Evolutionary conservation across 2,113 vertebrate species (phyloP).

Genomic region (Dunckerocampus dactyliophorus): DNA sequence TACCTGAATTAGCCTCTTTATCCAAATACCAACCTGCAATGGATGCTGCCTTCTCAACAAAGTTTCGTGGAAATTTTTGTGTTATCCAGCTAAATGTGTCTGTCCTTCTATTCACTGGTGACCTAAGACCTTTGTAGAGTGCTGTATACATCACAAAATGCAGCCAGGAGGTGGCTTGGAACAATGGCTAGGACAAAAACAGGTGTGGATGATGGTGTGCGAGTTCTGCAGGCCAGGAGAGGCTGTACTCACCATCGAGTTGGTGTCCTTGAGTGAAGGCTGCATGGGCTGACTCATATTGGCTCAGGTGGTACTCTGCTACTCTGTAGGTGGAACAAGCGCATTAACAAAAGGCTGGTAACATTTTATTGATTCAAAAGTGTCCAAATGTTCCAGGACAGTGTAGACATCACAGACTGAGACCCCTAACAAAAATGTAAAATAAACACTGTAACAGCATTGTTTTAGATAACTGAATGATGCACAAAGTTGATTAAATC

Average conservation of each 20-base stretch:
- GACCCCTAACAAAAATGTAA: background rate
- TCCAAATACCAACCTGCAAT: too few relatives aligned
- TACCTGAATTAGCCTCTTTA: too few relatives aligned
- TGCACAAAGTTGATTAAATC: too few relatives aligned
- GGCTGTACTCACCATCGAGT: slow-evolving; percentile 81
- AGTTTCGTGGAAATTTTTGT: too few relatives aligned
- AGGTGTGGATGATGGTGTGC: slow-evolving; percentile 16
- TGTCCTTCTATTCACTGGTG: too few relatives aligned
- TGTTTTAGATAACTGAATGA: too few relatives aligned
- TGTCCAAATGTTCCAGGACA: background rate
- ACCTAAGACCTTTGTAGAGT: too few relatives aligned
- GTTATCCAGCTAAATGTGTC: too few relatives aligned
- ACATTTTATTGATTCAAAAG: background rate
- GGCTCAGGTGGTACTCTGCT: slow-evolving; percentile 88
- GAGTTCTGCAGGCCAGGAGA: slow-evolving; percentile 10
- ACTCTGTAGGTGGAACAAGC: slow-evolving; percentile 72
- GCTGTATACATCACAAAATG: slow-evolving; percentile 30
- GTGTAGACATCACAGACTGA: background rate
- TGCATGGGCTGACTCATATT: slow-evolving; percentile 80
- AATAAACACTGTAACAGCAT: background rate
- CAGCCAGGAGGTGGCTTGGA: slow-evolving; percentile 18
- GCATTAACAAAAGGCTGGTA: slow-evolving; percentile 4
- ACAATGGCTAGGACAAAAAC: slow-evolving; percentile 8
- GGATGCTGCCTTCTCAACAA: too few relatives aligned
- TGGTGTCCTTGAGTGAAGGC: slow-evolving; percentile 83